Base-by-base conservation (phyloP, 2,888 invertebrate genomes). In the Morinoia aosen region DNA sequence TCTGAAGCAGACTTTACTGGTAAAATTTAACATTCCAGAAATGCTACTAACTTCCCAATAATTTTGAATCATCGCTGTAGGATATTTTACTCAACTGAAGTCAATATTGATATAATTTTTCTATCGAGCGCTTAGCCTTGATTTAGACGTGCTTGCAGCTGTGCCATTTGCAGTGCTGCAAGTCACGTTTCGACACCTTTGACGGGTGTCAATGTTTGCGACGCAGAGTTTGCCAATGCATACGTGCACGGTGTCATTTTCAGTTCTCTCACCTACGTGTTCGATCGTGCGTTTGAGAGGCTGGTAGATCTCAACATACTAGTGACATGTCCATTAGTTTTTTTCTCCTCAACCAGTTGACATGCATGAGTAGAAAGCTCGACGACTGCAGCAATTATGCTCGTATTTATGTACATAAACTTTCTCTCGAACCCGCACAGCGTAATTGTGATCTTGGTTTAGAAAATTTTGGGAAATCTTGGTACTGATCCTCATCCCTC, bases 301-400 rank as follows among this genome's bases (percentile, higher is more conserved):
- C 19, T 76, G 76, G 76, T 33, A 76, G 25, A 76, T 33, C 76
- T 76, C 76, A 76, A 76, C 76, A 10, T 25, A 19, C 19, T 16
- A 76, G 8, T 7, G 33, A 33, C 33, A 25, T 33, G 2, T 33
- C 33, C 33, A 76, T 76, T 8, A 16, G 33, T 76, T 76, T 76
- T 64, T 5, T 33, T 76, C 76, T 76, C 33, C 25, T 16, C 25
- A 33, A 76, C 76, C 25, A 76, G 76, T 76, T 76, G 76, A 76
- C 76, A 76, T 76, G 76, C 76, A 33, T 76, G 76, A 33, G 76
- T 76, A 76, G 76, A 76, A 76, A 76, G 76, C 76, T 76, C 76
- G 33, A 76, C 76, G 76, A 16, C 33, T 16, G 76, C 76, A 76
- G 76, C 33, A 76, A 76, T 19, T 76, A 76, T 76, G 25, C 76